Conservation (phyloP, 2,888 invertebrate genomes). For the Zele albiditarsus region DNA sequence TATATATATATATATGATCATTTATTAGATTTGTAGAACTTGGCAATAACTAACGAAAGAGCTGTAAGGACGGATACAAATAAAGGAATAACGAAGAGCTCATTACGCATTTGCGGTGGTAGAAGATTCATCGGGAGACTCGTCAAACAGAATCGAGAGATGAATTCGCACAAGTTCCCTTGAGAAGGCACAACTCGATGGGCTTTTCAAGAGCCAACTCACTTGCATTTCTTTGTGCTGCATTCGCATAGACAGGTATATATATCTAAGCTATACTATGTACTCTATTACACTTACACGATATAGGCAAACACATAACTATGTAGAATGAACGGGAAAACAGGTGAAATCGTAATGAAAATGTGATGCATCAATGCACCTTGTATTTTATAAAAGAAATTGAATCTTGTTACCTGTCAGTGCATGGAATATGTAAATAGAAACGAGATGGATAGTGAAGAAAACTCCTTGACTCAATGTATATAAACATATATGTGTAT, state of each 20-base stretch:
- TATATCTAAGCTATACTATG: not conserved
- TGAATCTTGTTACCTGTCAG: not conserved
- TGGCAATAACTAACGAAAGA: no score
- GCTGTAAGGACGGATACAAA: not conserved
- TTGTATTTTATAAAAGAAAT: not conserved
- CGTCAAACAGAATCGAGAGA: conserved; percentile 5
- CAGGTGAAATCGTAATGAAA: not conserved
- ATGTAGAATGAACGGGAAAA: not conserved
- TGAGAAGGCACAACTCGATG: conserved; percentile 6
- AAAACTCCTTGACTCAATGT: not conserved
- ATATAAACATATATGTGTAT: conserved; percentile 1
- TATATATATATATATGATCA: no score
- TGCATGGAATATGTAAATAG: not conserved
- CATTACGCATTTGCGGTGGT: conserved; percentile 1
- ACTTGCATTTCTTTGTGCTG: not conserved
- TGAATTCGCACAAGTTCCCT: conserved; percentile 15
- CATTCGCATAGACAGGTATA: not conserved
- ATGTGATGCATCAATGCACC: not conserved
- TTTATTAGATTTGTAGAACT: no score
- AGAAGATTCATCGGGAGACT: conserved; percentile 21
- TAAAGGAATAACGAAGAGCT: conserved; percentile 22
- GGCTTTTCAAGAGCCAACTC: conserved; percentile 5
- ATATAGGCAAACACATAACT: not conserved
- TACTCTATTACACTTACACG: not conserved
- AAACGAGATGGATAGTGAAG: not conserved